phyloP scores from a whole-genome alignment of 2,888 invertebrate genomes.

The Biston betularia region DNA sequence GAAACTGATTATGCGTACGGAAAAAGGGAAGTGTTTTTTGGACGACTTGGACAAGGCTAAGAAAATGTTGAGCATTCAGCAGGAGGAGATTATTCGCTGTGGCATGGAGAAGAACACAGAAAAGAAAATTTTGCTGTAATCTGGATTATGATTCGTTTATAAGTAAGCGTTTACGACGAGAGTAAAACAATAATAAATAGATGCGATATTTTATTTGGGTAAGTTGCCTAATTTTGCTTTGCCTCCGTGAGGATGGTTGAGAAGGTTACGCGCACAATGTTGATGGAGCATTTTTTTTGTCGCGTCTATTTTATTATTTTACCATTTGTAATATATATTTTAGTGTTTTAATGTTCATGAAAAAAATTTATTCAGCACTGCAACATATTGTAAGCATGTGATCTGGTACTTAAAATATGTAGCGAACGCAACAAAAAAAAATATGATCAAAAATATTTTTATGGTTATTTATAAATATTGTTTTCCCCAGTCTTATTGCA shows the following conservation, averaged over 20 bases:
- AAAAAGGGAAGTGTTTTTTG: constrained; percentile 72
- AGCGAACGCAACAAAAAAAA: constrained; percentile 29
- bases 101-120: constrained; percentile 51
- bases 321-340: constrained; percentile 32
- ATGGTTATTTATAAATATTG: constrained; percentile 67
- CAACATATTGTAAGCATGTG: constrained; percentile 25
- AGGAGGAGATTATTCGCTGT: constrained; percentile 62
- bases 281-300: constrained; percentile 16
- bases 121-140: constrained; percentile 67
- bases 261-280: constrained; percentile 4
- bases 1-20: constrained; percentile 71
- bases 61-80: constrained; percentile 64
- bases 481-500: constrained; percentile 53
- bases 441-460: constrained; percentile 42
- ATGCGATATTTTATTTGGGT: constrained; percentile 17
- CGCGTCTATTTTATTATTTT: constrained; percentile 36
- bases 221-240: constrained; percentile 17
- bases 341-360: constrained; percentile 32
- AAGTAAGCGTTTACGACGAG: constrained; percentile 31
- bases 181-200: constrained; percentile 22
- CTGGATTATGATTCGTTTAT: constrained; percentile 19
- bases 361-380: constrained; percentile 13
- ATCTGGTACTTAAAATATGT: constrained; percentile 25
- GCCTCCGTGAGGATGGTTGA: constrained; percentile 25
- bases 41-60: constrained; percentile 75